Evolutionary conservation across 2,888 invertebrate species (phyloP), one percentile per base, ranked within the genome.

Genomic region (Limnephilus lunatus): DNA sequence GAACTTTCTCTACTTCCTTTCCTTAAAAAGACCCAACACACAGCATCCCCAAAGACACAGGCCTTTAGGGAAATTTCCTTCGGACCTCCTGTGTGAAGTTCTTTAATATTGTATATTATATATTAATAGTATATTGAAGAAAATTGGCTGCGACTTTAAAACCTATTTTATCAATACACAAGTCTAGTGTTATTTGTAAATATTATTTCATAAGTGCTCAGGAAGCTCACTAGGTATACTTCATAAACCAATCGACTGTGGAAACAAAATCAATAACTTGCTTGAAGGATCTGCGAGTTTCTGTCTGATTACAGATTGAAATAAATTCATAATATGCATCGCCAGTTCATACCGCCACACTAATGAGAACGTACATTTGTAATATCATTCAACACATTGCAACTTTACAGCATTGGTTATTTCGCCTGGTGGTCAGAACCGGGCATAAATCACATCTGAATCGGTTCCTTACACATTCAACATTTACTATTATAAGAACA

Each of bases 401-500:
- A 39, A 83, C 35, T 44, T 86, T 48, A 44, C 86, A 44, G 44
- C 44, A n/a, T n/a, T 30, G n/a, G 39, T 86, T 86, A 15, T 30
- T 44, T 30, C 14, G 86, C 86, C 12, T 48, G 25, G 30, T 86
- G 86, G 86, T 48, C 44, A 44, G 48, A 86, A 35, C 35, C 48
- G 48, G 44, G 30, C 31, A 86, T 86, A 86, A 86, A 86, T 86
- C 86, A 86, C 44, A 48, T 44, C 30, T 86, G 44, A 48, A 86
- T 86, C 44, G 86, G 86, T 44, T 86, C 35, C 86, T 44, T 30
- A 86, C 35, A 44, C 86, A 48, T 86, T 39, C 12, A 86, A 86
- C 86, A 86, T 86, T 44, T 48, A 86, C 86, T 86, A 44, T 86
- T 86, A 35, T 86, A 35, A 86, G 86, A 86, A 86, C 14, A 86